Evolutionary conservation across 2,797 vertebrate species (phyloP), one percentile per base, ranked within the genome.

Genomic region (Eutrigla gurnardus): DNA sequence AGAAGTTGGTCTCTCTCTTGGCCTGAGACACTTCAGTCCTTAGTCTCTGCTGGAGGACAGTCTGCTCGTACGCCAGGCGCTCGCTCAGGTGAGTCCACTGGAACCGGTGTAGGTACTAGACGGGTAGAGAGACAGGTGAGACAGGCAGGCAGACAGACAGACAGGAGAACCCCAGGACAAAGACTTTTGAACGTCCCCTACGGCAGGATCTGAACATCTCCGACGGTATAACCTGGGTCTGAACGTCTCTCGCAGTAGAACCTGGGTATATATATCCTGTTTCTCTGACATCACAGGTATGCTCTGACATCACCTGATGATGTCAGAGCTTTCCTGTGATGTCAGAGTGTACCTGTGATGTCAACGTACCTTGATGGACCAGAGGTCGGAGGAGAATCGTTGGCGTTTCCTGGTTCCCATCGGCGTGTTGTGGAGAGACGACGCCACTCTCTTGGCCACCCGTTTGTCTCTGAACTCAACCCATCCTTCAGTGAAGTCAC

Each of bases 51-150:
- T 95, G 91, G n/a, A 93, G 93, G 1, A 97, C 95, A 0, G 93
- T 96, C 65, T 94, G 93, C 80, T 98, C 97, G 11, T 96, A 97
- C 1, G 96, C 95, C 72, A 98, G 88, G 0, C 96, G 94, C 81
- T 98, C 97, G 0, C 93, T 97, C 69, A 98, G 94, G 75, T 97
- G 97, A 60, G 94, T 95, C 97, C 97, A 97, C 59, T 95, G 96
- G 90, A 97, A 98, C 61, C 95, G 94, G 88, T 98, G 96, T 75
- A 98, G 87, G 81, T 97, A 97, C 97, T 98, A 80, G 15, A 64
- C 1, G 18, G 37, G 25, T 37, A 72, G 12, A 57, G 32, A 62
- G 25, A 62, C 53, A 60, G 50, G 37, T 39, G 8, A 13, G 17
- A 6, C 10, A 52, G n/a, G 13, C 10, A 47, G 7, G 61, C 6